Evolutionary conservation across 1,140 invertebrate genomes (phyloP), one percentile per base, ranked within the genome.

Genomic region (Zaprionus davidi): DNA sequence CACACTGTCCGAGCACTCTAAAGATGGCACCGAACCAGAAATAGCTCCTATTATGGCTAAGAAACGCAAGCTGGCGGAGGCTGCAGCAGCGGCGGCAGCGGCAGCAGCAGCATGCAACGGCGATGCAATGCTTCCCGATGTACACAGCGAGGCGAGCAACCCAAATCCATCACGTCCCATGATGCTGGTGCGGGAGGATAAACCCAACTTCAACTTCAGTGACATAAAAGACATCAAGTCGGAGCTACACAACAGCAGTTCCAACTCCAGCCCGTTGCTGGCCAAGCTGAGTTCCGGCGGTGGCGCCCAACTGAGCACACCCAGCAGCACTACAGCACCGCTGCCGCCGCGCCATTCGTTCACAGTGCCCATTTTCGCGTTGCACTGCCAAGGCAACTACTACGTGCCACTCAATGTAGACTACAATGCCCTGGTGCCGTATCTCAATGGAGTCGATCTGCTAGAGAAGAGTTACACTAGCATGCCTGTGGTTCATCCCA

Each of bases 361-460:
- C 20, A 82, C 93, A 4, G 94, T 97, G 4, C 97, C 97, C 2
- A 96, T 97, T 24, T 98, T 98, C 91, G 96, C 96, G 1, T 93
- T 98, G 1, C 97, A 98, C 92, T 95, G 96, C 24, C 94, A 96
- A 93, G 97, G 98, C 17, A 96, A 96, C n/a, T 98, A 97, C 91
- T 99, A 99, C 92, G 95, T 99, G 58, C 98, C 98, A 5, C 92
- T 98, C 49, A 97, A 97, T n/a, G 94, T 99, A 15, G 97, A 98
- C 76, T 95, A 96, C 58, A 94, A 96, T 17, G 93, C 96, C 15
- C 92, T 98, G 17, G 93, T 96, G 71, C 96, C 96, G 0, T 95
- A 96, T 76, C 93, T 97, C 2, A 94, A 94, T 9, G 94, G 94
- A 3, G 94, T 94, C 74, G 94, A 95, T 92, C 90, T 94, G 41